phyloP scores from a whole-genome alignment of 2,113 vertebrate genomes.

The Phasianus colchicus region DNA sequence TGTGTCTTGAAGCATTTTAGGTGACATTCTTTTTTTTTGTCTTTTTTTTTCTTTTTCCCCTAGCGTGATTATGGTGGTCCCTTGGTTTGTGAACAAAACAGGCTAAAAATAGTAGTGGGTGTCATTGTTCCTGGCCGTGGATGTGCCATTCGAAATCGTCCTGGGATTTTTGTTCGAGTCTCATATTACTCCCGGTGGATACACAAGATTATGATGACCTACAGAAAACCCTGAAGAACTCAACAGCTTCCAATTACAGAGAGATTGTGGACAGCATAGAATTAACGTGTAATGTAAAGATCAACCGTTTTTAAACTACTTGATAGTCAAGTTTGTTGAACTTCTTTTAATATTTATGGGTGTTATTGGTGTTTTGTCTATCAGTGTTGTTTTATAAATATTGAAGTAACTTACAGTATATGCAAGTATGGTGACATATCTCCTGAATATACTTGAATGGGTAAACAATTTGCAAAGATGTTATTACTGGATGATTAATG shows the following conservation, averaged over 20 bases:
- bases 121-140: slow-evolving; percentile 95
- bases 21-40: background rate
- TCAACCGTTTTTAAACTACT: slow-evolving; percentile 67
- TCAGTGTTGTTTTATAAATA: slow-evolving; percentile 77
- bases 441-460: slow-evolving; percentile 89
- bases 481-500: slow-evolving; percentile 66
- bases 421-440: slow-evolving; percentile 80
- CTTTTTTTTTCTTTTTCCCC: background rate
- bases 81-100: slow-evolving; percentile 93
- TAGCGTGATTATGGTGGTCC: slow-evolving; percentile 97
- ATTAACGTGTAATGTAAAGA: slow-evolving; percentile 64
- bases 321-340: slow-evolving; percentile 78
- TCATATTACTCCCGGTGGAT: slow-evolving; percentile 96
- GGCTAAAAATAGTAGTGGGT: slow-evolving; percentile 90
- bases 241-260: background rate
- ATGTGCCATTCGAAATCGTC: slow-evolving; percentile 91
- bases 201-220: slow-evolving; percentile 90
- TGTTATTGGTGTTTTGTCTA: slow-evolving; percentile 72
- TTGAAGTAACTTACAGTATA: slow-evolving; percentile 78
- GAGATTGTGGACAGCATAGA: slow-evolving; percentile 58
- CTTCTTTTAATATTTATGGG: slow-evolving; percentile 80
- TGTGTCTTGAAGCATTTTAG: background rate
- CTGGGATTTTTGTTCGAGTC: slow-evolving; percentile 93
- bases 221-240: slow-evolving; percentile 67
- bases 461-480: slow-evolving; percentile 67